These are phyloP conservation scores for Axis porcinus DNA, from an alignment of 2,113 vertebrate species.

Conservation along the genomic window DNA sequence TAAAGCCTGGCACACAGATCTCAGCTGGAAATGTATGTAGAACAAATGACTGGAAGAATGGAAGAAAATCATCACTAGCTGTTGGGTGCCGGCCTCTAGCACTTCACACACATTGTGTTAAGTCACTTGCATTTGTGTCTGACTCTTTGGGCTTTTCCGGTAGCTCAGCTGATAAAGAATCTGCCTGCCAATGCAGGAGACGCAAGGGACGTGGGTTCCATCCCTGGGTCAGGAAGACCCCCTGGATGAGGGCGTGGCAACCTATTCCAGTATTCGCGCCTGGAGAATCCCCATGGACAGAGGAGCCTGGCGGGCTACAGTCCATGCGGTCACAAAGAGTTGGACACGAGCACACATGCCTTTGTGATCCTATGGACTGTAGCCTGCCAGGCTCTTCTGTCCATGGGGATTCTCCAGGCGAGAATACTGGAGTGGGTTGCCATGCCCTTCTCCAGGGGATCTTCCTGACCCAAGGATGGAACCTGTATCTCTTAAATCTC, in stretches of 20 bases:
- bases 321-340: neutral
- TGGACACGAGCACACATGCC: neutral
- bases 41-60: neutral
- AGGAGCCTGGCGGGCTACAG: neutral
- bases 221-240: neutral
- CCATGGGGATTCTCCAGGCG: neutral
- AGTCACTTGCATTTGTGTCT: fast-evolving
- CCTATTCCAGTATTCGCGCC: neutral
- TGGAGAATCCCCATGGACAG: neutral
- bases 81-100: neutral
- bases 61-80: neutral
- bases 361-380: neutral
- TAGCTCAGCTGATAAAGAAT: neutral
- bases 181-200: neutral
- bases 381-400: neutral
- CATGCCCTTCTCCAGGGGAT: neutral
- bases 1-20: neutral
- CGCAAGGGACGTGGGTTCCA: neutral
- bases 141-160: neutral
- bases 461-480: neutral
- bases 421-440: neutral
- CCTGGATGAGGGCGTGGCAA: neutral
- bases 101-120: neutral
- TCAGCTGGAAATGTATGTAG: neutral
- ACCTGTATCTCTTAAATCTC: neutral